Conservation (phyloP, 1,140 invertebrate species). For the Agrypnia vestita region DNA sequence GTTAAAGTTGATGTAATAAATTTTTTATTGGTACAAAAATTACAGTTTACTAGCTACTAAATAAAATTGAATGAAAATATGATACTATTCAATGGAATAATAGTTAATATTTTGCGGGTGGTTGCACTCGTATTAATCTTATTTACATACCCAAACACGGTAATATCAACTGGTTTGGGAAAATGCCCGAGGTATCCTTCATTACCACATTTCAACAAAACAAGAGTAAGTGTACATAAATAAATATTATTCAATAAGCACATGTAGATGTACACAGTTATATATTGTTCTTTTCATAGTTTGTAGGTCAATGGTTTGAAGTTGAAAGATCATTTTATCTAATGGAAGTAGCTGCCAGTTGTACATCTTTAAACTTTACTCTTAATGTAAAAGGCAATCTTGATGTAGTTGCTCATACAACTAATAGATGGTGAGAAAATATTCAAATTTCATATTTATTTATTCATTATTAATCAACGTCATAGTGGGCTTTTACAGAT, state of each 20-base stretch:
- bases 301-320: constrained; percentile 81
- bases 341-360: constrained; percentile 78
- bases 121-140: constrained; percentile 3
- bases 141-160: constrained; percentile 9
- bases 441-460: background rate
- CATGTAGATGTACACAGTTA: background rate
- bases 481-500: no score
- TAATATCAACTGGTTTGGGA: constrained; percentile 71
- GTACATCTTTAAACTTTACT: constrained; percentile 76
- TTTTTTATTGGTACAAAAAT: no score
- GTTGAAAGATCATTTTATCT: constrained; percentile 82
- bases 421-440: constrained; percentile 75
- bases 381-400: constrained; percentile 71
- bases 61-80: constrained; percentile 16
- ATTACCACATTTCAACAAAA: constrained; percentile 76
- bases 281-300: constrained; percentile 69
- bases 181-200: constrained; percentile 76
- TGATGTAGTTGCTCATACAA: constrained; percentile 74
- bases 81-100: background rate
- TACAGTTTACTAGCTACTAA: background rate
- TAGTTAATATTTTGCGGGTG: background rate
- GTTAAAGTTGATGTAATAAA: no score
- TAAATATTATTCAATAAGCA: constrained; percentile 36
- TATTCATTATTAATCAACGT: no score
- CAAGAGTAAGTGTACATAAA: constrained; percentile 69